A percentile compares a stretch with the other conserved stretches of the same genome.
Conservation (phyloP, 2,797 vertebrate species). For the Decapterus maruadsi region DNA sequence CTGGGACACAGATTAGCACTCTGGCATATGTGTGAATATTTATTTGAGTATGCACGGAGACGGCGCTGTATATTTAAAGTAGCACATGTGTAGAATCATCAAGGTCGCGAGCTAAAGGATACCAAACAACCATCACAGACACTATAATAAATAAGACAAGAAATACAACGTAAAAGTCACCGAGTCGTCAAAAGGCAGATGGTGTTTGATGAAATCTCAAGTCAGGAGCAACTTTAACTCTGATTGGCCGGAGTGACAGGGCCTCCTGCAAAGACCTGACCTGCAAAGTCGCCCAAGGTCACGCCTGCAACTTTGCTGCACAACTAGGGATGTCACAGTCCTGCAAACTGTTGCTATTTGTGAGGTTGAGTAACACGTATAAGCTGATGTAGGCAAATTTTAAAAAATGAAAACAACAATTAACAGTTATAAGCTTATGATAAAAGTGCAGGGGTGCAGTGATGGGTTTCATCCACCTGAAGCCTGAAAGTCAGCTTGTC, state of each 20-base stretch:
- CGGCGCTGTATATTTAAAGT: background rate
- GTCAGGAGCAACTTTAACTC: background rate
- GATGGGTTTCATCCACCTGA: background rate
- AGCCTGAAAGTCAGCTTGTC: background rate
- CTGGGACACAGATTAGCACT: conserved; percentile 11
- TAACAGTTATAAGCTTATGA: too few relatives aligned
- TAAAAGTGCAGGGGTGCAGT: background rate
- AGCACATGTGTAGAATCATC: background rate
- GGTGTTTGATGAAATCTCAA: background rate
- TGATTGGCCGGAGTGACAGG: background rate
- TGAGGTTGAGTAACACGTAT: background rate
- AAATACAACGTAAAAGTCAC: too few relatives aligned
- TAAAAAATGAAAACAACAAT: too few relatives aligned
- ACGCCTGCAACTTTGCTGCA: background rate
- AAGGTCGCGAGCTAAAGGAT: too few relatives aligned
- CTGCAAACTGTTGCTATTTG: background rate
- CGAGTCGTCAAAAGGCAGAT: background rate
- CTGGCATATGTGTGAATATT: conserved; percentile 3
- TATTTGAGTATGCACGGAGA: background rate
- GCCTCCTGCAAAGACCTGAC: background rate
- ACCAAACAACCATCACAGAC: too few relatives aligned
- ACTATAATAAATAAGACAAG: too few relatives aligned
- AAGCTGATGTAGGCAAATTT: too few relatives aligned
- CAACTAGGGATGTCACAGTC: too few relatives aligned
- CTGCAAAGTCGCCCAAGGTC: background rate